Evolutionary conservation across 2,888 invertebrate genomes (phyloP).

Genomic region (Rhagium mordax): DNA sequence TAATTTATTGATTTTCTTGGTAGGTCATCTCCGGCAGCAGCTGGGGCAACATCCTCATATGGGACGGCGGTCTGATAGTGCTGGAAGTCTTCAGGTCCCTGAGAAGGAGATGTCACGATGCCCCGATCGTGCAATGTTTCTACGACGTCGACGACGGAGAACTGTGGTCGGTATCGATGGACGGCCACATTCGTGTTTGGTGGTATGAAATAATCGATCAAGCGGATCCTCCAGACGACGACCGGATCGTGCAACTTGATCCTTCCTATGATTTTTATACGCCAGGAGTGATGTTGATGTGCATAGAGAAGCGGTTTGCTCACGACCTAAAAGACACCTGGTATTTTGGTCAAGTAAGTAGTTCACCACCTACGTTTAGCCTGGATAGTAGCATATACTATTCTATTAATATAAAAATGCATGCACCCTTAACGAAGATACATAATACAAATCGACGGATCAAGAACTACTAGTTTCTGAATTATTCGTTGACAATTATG

Average conservation of each 20-base stretch:
- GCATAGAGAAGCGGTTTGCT: slow-evolving; percentile 71
- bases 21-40: slow-evolving; percentile 88
- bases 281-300: slow-evolving; percentile 70
- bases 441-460: too few relatives aligned
- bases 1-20: background rate
- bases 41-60: slow-evolving; percentile 93
- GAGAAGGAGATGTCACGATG: slow-evolving; percentile 82
- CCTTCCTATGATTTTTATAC: slow-evolving; percentile 87
- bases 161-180: slow-evolving; percentile 74
- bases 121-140: slow-evolving; percentile 79
- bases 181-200: slow-evolving; percentile 88
- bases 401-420: too few relatives aligned
- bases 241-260: slow-evolving; percentile 85
- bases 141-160: slow-evolving; percentile 68
- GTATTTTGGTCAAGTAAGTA: slow-evolving; percentile 85
- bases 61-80: slow-evolving; percentile 93
- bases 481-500: too few relatives aligned
- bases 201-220: slow-evolving; percentile 93
- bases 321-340: slow-evolving; percentile 65
- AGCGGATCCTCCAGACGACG: slow-evolving; percentile 87
- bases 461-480: too few relatives aligned
- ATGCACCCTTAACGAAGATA: too few relatives aligned
- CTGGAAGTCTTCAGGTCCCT: slow-evolving; percentile 84
- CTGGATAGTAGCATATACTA: too few relatives aligned
- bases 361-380: background rate